Percentiles rank a stretch among this genome's conserved stretches.
Conservation (phyloP, 2,888 invertebrate genomes). For the Leptopilina drosophilae region DNA sequence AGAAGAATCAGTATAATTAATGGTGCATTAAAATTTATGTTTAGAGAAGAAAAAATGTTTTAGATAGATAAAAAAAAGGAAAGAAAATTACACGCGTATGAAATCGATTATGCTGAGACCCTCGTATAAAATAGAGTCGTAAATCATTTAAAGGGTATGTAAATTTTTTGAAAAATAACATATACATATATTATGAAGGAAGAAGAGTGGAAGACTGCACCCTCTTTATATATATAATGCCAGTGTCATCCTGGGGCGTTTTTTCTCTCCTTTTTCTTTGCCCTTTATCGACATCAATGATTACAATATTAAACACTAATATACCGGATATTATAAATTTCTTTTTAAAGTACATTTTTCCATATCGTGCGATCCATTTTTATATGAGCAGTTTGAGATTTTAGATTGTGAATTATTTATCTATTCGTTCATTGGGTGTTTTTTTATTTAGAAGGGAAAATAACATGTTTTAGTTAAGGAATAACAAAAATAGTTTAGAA, state of each 20-base stretch:
- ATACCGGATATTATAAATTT: not conserved
- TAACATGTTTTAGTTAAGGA: too few species aligned
- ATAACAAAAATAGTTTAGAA: too few species aligned
- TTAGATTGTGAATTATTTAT: too few species aligned
- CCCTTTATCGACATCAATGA: not conserved
- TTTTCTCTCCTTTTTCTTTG: not conserved
- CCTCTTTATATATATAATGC: not conserved
- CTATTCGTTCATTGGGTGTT: too few species aligned
- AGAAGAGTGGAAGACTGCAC: not conserved
- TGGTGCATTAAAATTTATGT: too few species aligned
- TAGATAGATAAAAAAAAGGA: not conserved
- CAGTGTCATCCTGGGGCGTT: not conserved
- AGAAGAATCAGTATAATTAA: too few species aligned
- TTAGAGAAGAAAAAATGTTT: too few species aligned
- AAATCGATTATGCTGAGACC: not conserved
- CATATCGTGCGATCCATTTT: too few species aligned
- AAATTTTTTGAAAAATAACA: not conserved
- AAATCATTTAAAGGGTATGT: not conserved
- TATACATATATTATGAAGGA: too few species aligned
- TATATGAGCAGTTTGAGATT: too few species aligned
- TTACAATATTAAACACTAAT: conserved; percentile 14
- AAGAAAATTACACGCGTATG: not conserved
- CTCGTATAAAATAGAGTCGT: not conserved
- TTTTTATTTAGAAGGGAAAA: too few species aligned
- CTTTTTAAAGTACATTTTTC: too few species aligned